Conservation (phyloP, 2,888 invertebrate species). For the Scotopteryx bipunctaria region DNA sequence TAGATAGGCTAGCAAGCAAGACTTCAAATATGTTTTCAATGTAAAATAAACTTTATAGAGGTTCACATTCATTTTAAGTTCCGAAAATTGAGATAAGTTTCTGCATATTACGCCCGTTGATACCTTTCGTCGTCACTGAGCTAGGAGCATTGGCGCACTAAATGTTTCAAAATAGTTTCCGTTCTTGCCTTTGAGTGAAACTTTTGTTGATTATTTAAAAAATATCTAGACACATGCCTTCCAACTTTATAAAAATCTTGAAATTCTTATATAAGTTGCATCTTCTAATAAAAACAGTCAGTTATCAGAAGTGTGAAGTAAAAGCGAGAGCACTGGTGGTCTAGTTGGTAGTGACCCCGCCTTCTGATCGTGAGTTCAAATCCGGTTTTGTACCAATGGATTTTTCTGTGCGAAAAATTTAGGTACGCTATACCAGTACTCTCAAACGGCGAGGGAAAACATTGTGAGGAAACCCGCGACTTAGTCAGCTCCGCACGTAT, state of each 20-base stretch:
- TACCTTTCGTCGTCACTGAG: not conserved
- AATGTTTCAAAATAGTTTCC: constrained; percentile 10
- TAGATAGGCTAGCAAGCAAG: constrained; percentile 12
- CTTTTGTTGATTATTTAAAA: no score
- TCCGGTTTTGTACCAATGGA: no score
- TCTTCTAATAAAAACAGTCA: no score
- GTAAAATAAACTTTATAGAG: constrained; percentile 5
- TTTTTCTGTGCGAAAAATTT: no score
- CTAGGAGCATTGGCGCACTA: not conserved
- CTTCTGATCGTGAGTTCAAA: no score
- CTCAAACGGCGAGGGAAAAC: no score
- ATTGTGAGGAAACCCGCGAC: no score
- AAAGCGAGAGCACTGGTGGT: no score
- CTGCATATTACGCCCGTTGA: not conserved
- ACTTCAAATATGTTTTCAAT: not conserved
- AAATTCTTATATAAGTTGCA: not conserved
- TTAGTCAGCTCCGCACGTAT: no score
- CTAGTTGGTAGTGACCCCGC: no score
- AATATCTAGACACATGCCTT: constrained; percentile 1
- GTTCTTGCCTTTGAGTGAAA: not conserved
- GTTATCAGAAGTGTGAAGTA: no score
- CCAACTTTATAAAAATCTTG: constrained; percentile 1
- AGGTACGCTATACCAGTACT: no score
- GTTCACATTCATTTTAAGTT: not conserved
- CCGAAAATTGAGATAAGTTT: not conserved